Conservation (phyloP, 2,797 vertebrate genomes). For the Microchirus variegatus region DNA sequence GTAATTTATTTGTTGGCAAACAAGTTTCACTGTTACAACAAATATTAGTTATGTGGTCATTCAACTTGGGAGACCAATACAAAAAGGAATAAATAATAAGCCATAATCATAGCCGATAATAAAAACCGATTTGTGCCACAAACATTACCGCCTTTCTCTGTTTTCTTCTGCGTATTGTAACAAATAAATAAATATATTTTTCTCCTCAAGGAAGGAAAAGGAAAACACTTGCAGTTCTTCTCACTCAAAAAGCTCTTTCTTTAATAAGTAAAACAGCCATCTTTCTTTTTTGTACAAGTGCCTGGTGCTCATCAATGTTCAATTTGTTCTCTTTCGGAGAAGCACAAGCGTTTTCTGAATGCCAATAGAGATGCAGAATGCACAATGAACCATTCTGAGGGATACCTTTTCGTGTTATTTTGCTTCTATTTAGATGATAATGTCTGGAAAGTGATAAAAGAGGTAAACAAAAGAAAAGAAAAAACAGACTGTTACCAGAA, state of each 20-base stretch:
- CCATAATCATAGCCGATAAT: conserved; percentile 74
- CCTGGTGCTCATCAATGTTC: conserved; percentile 75
- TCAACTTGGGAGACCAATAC: conserved; percentile 88
- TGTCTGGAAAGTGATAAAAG: conserved; percentile 71
- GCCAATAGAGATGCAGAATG: conserved; percentile 52
- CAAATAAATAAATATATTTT: conserved; percentile 90
- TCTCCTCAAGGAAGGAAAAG: conserved; percentile 74
- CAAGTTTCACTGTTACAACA: conserved; percentile 98
- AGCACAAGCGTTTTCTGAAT: conserved; percentile 63
- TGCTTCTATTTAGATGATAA: conserved; percentile 71
- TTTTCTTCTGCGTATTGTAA: conserved; percentile 56
- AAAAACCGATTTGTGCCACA: conserved; percentile 85
- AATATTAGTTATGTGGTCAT: conserved; percentile 96
- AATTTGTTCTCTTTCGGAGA: conserved; percentile 62
- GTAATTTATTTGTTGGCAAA: conserved; percentile 98
- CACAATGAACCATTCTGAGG: conserved; percentile 51
- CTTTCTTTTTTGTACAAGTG: conserved; percentile 79
- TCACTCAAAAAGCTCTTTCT: conserved; percentile 86
- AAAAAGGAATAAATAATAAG: conserved; percentile 93
- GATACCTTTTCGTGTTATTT: conserved; percentile 64
- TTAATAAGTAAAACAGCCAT: conserved; percentile 79
- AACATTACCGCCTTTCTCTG: conserved; percentile 73
- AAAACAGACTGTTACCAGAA: conserved; percentile 84
- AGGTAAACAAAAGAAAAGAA: conserved; percentile 45
- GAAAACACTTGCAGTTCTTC: conserved; percentile 74